Conservation (phyloP, 2,113 vertebrate species). For the Aptenodytes patagonicus region DNA sequence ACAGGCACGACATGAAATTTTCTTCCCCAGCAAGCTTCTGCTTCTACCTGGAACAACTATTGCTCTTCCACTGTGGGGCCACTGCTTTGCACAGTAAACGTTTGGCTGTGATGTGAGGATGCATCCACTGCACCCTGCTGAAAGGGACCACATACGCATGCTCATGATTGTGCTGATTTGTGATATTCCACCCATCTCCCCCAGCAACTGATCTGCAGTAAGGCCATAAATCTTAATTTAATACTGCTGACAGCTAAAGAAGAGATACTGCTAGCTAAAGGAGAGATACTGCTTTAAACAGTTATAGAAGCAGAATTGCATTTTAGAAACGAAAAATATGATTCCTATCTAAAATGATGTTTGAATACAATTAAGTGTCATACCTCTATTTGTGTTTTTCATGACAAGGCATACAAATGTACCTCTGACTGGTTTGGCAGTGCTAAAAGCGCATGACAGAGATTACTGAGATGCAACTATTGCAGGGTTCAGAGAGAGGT, state of each 20-base stretch:
- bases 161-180: neutral
- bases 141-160: neutral
- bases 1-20: neutral
- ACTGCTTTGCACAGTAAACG: neutral
- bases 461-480: neutral
- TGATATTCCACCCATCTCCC: neutral
- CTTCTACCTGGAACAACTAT: neutral
- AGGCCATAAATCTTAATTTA: neutral
- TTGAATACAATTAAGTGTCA: neutral
- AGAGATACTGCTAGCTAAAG: neutral
- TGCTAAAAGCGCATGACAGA: neutral
- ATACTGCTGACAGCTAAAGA: neutral
- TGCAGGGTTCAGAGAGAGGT: neutral
- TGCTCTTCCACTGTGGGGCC: neutral
- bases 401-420: neutral
- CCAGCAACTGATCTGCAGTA: neutral
- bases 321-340: neutral
- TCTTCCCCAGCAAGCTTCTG: neutral
- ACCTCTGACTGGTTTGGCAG: neutral
- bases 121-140: neutral
- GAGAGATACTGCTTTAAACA: neutral
- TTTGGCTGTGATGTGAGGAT: neutral
- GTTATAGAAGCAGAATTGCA: neutral
- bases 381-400: neutral
- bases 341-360: neutral